Base-by-base conservation (phyloP, 2,888 invertebrate genomes). In the Phyllotreta cruciferae region DNA sequence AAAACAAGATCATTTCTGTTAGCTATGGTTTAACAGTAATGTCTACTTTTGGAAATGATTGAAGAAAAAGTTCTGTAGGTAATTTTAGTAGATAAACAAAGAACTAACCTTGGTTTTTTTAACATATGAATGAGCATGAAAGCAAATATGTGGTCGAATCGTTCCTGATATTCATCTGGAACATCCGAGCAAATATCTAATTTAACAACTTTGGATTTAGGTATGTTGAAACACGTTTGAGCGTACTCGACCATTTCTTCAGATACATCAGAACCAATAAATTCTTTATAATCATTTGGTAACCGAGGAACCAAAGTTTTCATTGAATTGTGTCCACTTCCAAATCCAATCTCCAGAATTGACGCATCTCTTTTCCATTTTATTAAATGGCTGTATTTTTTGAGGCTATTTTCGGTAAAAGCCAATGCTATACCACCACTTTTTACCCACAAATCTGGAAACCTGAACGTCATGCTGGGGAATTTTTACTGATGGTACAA, bases 41-140 rank as follows among this genome's bases (percentile, higher is more conserved):
- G n/a, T n/a, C n/a, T n/a, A n/a, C n/a, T n/a, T n/a, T n/a, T n/a
- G n/a, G n/a, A n/a, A n/a, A n/a, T n/a, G n/a, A n/a, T n/a, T n/a
- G n/a, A n/a, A n/a, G n/a, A n/a, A n/a, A n/a, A n/a, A n/a, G n/a
- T n/a, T n/a, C n/a, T n/a, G n/a, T n/a, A n/a, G n/a, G n/a, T n/a
- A n/a, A n/a, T n/a, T n/a, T n/a, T n/a, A n/a, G n/a, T n/a, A n/a
- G 38, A 13, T 5, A 41, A 14, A 13, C 7, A 7, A 1, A 47
- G 60, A 85, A 66, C 83, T 81, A 81, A 88, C 87, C 84, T 82
- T 75, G 87, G 87, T 73, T 90, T 84, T 70, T 85, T 84, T 39
- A 90, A 85, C 90, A 90, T 91, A 73, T 91, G 90, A 1, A 91
- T 80, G 63, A 89, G 86, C 74, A 90, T 90, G 73, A 90, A 90